Percentiles rank a stretch among this genome's conserved stretches.
These are phyloP conservation scores for Scotopteryx bipunctaria DNA, from an alignment of 2,888 invertebrate genomes.

Conservation along the genomic window DNA sequence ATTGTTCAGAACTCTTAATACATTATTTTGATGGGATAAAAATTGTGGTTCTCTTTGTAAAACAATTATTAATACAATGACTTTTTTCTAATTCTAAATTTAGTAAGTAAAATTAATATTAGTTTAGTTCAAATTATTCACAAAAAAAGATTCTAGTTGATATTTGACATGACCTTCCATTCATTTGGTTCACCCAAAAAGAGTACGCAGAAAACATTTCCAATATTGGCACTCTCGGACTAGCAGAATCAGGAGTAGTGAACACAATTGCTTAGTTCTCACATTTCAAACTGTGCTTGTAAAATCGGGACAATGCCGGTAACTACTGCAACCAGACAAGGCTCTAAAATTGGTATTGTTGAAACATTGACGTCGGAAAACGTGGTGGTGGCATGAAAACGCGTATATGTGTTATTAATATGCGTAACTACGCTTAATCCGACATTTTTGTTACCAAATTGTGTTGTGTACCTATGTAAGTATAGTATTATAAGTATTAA, in stretches of 20 bases:
- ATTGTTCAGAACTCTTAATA: too few species aligned
- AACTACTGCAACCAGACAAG: conserved; percentile 64
- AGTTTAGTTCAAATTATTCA: too few species aligned
- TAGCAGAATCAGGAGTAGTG: conserved; percentile 24
- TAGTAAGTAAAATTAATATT: too few species aligned
- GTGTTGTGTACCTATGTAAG: too few species aligned
- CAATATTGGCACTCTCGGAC: conserved; percentile 8
- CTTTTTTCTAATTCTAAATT: too few species aligned
- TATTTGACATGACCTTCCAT: too few species aligned
- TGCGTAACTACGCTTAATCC: background rate
- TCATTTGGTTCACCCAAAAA: background rate
- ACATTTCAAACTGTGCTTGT: conserved; percentile 41
- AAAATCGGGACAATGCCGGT: conserved; percentile 65
- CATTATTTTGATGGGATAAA: too few species aligned
- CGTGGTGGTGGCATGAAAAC: background rate
- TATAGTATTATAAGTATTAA: too few species aligned
- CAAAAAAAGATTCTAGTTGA: too few species aligned
- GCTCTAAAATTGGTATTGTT: conserved; percentile 70
- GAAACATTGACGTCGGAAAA: conserved; percentile 31
- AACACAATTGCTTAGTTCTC: conserved; percentile 35
- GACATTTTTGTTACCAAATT: too few species aligned
- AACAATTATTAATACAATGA: too few species aligned
- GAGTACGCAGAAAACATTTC: background rate
- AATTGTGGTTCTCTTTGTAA: too few species aligned
- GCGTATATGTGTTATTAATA: background rate